Percentiles rank a stretch among this genome's conserved stretches.
These are phyloP conservation scores for Cydia amplana DNA, from an alignment of 1,140 invertebrate genomes.

Conservation along the genomic window DNA sequence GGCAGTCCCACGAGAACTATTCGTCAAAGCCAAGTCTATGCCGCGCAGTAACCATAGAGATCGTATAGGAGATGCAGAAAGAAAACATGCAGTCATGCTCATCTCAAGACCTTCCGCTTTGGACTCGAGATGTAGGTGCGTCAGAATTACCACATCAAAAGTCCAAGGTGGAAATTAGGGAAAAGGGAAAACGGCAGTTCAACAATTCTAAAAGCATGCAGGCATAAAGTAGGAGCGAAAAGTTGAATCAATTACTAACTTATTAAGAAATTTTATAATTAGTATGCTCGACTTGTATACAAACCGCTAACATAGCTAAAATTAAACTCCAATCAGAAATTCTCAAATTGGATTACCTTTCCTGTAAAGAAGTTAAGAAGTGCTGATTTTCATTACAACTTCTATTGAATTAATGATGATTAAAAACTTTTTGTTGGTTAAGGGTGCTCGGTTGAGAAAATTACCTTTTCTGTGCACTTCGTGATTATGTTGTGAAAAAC, in stretches of 20 bases:
- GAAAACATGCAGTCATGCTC: conserved; percentile 74
- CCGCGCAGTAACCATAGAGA: conserved; percentile 80
- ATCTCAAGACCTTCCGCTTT: conserved; percentile 54
- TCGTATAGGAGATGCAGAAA: conserved; percentile 75
- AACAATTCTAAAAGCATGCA: conserved; percentile 59
- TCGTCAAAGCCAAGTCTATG: conserved; percentile 75
- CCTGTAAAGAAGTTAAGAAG: conserved; percentile 33
- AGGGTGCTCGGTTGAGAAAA: conserved; percentile 12
- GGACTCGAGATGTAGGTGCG: conserved; percentile 42
- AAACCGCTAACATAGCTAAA: conserved; percentile 30
- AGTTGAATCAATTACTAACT: conserved; percentile 20
- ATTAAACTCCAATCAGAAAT: conserved; percentile 36
- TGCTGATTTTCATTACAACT: conserved; percentile 32
- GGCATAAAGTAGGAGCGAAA: conserved; percentile 75
- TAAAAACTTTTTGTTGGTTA: conserved; percentile 27
- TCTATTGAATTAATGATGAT: conserved; percentile 25
- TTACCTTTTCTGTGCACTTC: conserved; percentile 23
- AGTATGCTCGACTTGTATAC: conserved; percentile 15
- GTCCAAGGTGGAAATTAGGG: conserved; percentile 50
- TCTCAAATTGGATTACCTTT: conserved; percentile 41
- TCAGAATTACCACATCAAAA: conserved; percentile 41
- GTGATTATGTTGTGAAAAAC: conserved; percentile 18
- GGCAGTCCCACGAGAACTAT: conserved; percentile 67
- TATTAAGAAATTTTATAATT: conserved; percentile 13
- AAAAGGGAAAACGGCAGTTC: conserved; percentile 59